Evolutionary conservation across 1,140 invertebrate genomes (phyloP).

Genomic region (Caerostris extrusa): DNA sequence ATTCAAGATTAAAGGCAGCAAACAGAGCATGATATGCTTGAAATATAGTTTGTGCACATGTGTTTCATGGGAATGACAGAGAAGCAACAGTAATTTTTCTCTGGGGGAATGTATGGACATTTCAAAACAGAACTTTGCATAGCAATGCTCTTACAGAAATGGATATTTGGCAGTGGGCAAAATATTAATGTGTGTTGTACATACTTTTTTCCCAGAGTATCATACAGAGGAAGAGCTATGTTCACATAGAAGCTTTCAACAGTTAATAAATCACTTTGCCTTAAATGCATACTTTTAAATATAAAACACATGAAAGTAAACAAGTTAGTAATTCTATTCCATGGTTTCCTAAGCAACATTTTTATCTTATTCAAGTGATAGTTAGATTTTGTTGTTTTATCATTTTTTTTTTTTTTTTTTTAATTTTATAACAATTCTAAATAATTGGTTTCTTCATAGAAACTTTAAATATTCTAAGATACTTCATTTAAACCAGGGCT

Average conservation of each 20-base stretch:
- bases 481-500: no score
- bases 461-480: no score
- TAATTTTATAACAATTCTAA: no score
- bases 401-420: no score
- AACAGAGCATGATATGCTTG: slow-evolving; percentile 77
- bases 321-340: slow-evolving; percentile 16
- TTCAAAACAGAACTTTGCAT: slow-evolving; percentile 59
- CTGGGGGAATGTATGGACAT: slow-evolving; percentile 65
- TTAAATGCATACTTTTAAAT: background rate
- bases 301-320: background rate
- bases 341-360: no score
- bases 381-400: no score
- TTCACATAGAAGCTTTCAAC: background rate
- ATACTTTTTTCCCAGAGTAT: slow-evolving; percentile 43
- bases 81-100: slow-evolving; percentile 47
- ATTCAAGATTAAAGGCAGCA: slow-evolving; percentile 73
- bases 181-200: slow-evolving; percentile 40
- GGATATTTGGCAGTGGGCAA: slow-evolving; percentile 71
- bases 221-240: slow-evolving; percentile 36
- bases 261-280: background rate
- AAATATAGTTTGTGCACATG: slow-evolving; percentile 75
- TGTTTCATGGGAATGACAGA: slow-evolving; percentile 61
- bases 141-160: slow-evolving; percentile 67
- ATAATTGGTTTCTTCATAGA: no score
- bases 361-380: no score